Evolutionary conservation across 2,888 invertebrate species (phyloP), one percentile per base, ranked within the genome.

Genomic region (Phania funesta): DNA sequence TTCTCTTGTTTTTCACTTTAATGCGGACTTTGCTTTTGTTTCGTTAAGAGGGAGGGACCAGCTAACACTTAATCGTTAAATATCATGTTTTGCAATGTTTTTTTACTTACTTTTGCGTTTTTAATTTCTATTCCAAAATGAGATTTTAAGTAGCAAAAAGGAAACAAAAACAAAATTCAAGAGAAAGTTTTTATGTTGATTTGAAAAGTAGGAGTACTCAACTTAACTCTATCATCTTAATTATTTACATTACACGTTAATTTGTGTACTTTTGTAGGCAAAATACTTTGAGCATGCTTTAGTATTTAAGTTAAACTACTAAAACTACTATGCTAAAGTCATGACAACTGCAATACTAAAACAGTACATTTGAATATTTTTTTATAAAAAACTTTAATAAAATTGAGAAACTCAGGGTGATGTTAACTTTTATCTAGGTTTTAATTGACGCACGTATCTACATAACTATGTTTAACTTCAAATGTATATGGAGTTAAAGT

Each of bases 191-290:
- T 58, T 75, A 48, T 75, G 18, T 35, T 52, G 52, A 48, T 70
- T 35, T 8, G 9, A 62, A 48, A 70, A 64, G 64, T 20, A 77
- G 62, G 64, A 70, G 64, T 56, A 77, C 54, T 48, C 48, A 56
- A 56, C 77, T 74, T 77, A 77, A 74, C 77, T 73, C 77, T 68
- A 74, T 77, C 77, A 77, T 67, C 77, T 81, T 81, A 81, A 81
- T 77, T 77, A 81, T 68, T 74, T 20, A 68, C 67, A 68, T 56
- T 81, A 77, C 62, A 73, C 56, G 73, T 77, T 77, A 81, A 81
- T 81, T 81, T 73, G 60, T 74, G 62, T 29, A 48, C 18, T 77
- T 77, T 56, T 76, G 24, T 35, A 56, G 38, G 32, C 22, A 64
- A 56, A 26, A 2, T 13, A 7, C n/a, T 11, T 9, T 0, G 3